These are phyloP conservation scores for Loripinus fragilis DNA, from an alignment of 2,888 invertebrate genomes.

Conservation along the genomic window DNA sequence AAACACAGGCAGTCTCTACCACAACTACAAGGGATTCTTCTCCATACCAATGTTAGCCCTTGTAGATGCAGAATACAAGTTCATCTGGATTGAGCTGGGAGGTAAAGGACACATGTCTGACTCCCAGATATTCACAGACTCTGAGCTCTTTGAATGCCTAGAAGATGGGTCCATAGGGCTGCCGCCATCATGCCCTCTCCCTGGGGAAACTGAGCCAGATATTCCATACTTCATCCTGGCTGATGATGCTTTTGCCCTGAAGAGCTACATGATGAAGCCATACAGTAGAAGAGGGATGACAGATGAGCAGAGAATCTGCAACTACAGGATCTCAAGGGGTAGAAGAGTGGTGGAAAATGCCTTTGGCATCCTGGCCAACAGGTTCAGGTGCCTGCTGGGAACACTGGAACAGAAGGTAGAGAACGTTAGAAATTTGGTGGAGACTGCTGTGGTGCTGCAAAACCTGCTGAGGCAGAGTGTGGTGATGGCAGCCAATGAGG, in stretches of 20 bases:
- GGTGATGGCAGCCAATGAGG: constrained; percentile 34
- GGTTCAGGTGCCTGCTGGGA: constrained; percentile 13
- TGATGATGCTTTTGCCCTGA: constrained; percentile 8
- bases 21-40: constrained; percentile 49
- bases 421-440: constrained; percentile 20
- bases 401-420: constrained; percentile 8
- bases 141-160: constrained; percentile 43
- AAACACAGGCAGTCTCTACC: constrained; percentile 36
- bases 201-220: constrained; percentile 13
- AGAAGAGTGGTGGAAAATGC: constrained; percentile 1
- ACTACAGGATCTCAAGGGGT: constrained; percentile 1
- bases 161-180: constrained; percentile 39
- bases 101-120: constrained; percentile 22
- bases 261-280: constrained; percentile 1
- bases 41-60: constrained; percentile 23
- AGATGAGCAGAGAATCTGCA: background rate
- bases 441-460: constrained; percentile 40
- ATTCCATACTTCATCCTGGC: constrained; percentile 15
- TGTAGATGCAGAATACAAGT: constrained; percentile 27
- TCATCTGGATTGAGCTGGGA: constrained; percentile 35
- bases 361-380: constrained; percentile 21
- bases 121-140: background rate
- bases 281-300: background rate
- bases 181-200: constrained; percentile 32
- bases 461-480: constrained; percentile 43